These are phyloP conservation scores for Drosophila mettleri DNA, from an alignment of 2,888 invertebrate genomes.

Conservation along the genomic window DNA sequence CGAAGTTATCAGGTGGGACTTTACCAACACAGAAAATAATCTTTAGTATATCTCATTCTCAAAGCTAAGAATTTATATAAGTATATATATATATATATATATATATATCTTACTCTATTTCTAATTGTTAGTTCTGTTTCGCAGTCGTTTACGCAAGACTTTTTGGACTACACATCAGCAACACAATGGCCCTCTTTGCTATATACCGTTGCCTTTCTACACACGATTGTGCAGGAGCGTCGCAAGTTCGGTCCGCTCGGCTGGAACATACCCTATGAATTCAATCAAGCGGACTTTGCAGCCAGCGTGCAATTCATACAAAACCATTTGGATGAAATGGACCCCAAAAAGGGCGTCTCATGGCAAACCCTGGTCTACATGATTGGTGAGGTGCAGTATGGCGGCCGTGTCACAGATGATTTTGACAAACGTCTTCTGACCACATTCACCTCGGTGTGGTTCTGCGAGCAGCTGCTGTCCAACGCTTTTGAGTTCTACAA, in stretches of 20 bases:
- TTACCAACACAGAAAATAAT: neutral
- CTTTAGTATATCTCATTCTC: too few relatives aligned
- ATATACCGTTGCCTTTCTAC: slow-evolving; percentile 97
- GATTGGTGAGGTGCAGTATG: slow-evolving; percentile 96
- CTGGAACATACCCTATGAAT: slow-evolving; percentile 99
- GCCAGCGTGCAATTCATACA: slow-evolving; percentile 98
- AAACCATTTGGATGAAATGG: slow-evolving; percentile 98
- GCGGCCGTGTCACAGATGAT: slow-evolving; percentile 98
- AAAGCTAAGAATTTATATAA: too few relatives aligned
- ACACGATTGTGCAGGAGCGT: slow-evolving; percentile 97
- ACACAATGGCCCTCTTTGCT: slow-evolving; percentile 97
- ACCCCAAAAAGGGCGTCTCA: slow-evolving; percentile 97
- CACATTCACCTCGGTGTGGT: slow-evolving; percentile 98
- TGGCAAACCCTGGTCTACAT: slow-evolving; percentile 99
- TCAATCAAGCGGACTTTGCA: slow-evolving; percentile 96
- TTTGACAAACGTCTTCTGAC: slow-evolving; percentile 97
- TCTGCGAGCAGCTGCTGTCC: slow-evolving; percentile 94
- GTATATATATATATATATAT: neutral
- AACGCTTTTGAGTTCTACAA: slow-evolving; percentile 97
- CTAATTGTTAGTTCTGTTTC: neutral
- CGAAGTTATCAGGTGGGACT: slow-evolving; percentile 92
- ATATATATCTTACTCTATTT: neutral
- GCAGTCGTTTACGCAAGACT: slow-evolving; percentile 89
- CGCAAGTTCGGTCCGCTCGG: slow-evolving; percentile 98
- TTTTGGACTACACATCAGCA: slow-evolving; percentile 95